phyloP scores from a whole-genome alignment of 2,797 vertebrate genomes.

The Lycodopsis pacificus region DNA sequence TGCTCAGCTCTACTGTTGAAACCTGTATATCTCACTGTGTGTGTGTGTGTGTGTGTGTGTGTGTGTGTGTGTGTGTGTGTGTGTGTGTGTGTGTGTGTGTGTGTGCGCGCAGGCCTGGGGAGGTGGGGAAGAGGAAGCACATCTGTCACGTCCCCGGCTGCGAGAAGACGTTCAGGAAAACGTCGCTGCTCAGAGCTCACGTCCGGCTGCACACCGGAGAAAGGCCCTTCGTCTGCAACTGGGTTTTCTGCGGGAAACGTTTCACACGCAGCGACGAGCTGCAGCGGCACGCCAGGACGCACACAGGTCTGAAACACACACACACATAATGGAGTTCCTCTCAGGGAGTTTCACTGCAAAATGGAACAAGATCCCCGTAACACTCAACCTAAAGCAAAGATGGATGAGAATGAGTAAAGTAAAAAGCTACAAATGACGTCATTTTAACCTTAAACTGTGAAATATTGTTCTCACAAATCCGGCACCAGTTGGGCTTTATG shows the following conservation, averaged over 20 bases:
- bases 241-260: slow-evolving; percentile 96
- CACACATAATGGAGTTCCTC: not conserved
- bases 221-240: slow-evolving; percentile 95
- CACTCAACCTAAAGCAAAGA: not conserved
- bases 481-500: too few species aligned
- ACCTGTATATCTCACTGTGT: not conserved
- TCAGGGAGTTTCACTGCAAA: too few species aligned
- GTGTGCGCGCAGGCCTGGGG: slow-evolving; percentile 86
- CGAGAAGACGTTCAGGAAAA: slow-evolving; percentile 96
- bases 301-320: slow-evolving; percentile 87
- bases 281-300: slow-evolving; percentile 94
- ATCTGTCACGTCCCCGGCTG: slow-evolving; percentile 97
- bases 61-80: not conserved
- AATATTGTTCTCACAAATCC: too few species aligned
- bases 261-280: slow-evolving; percentile 97
- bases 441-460: not conserved
- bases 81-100: not conserved
- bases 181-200: slow-evolving; percentile 93
- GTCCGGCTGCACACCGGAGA: slow-evolving; percentile 96
- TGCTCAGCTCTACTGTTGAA: not conserved
- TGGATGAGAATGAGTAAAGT: not conserved
- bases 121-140: slow-evolving; percentile 96
- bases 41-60: not conserved
- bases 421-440: not conserved
- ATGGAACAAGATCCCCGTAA: too few species aligned